These are phyloP conservation scores for Danaus plexippus DNA, from an alignment of 1,140 invertebrate genomes.

Conservation along the genomic window DNA sequence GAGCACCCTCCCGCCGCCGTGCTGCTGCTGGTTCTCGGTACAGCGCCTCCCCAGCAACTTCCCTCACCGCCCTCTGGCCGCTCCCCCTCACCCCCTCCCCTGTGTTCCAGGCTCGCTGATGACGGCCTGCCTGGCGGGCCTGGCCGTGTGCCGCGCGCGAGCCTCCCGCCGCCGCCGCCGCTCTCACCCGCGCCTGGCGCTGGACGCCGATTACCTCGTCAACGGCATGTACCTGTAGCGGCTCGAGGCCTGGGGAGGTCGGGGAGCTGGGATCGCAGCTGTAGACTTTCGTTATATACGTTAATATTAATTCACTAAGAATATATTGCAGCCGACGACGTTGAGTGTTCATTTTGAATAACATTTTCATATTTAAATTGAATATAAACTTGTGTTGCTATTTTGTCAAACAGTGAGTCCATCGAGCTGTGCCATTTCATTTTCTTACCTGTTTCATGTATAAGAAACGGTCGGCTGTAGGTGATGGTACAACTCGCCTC, in stretches of 20 bases:
- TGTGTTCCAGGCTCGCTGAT: slow-evolving; percentile 79
- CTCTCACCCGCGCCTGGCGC: slow-evolving; percentile 88
- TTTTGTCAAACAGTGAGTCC: too few relatives aligned
- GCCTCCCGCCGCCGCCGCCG: slow-evolving; percentile 81
- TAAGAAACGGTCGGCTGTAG: too few relatives aligned
- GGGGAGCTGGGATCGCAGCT: too few relatives aligned
- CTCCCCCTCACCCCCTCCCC: slow-evolving; percentile 84
- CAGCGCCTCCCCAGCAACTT: slow-evolving; percentile 43
- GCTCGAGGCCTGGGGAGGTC: background rate
- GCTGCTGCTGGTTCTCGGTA: slow-evolving; percentile 84
- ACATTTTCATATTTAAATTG: too few relatives aligned
- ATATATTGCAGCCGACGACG: too few relatives aligned
- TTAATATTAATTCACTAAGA: too few relatives aligned
- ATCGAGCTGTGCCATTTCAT: too few relatives aligned
- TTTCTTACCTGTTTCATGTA: too few relatives aligned
- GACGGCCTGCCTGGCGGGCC: slow-evolving; percentile 73
- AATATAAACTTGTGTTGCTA: too few relatives aligned
- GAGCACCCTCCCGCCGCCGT: slow-evolving; percentile 85
- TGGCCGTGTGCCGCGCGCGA: slow-evolving; percentile 86
- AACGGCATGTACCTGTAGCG: slow-evolving; percentile 96
- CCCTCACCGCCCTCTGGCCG: slow-evolving; percentile 77
- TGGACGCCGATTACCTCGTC: slow-evolving; percentile 96
- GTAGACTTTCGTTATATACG: too few relatives aligned
- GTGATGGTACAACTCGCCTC: too few relatives aligned
- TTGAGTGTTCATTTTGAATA: too few relatives aligned